Conservation (phyloP, 2,113 vertebrate species). For the Hipposideros armiger region DNA sequence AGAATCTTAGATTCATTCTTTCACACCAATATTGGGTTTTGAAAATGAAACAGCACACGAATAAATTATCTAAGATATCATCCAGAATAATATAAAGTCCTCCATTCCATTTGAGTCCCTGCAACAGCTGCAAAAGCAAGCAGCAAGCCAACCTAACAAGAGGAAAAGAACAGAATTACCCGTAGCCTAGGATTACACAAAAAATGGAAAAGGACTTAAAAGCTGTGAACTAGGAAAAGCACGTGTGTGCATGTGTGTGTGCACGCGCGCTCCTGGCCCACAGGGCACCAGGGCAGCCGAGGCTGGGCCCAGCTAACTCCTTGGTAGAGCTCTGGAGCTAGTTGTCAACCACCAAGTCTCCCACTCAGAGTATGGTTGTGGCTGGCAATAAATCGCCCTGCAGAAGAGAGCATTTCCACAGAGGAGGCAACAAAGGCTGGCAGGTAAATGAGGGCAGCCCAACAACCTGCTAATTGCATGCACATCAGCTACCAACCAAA, state of each 20-base stretch:
- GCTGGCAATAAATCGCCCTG: not conserved
- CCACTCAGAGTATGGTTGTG: not conserved
- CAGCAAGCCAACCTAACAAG: conserved; percentile 62
- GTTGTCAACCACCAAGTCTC: conserved; percentile 24
- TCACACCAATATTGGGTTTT: conserved; percentile 58
- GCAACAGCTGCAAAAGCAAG: conserved; percentile 67
- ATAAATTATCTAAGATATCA: conserved; percentile 56
- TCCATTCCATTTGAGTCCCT: conserved; percentile 52
- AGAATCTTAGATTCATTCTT: conserved; percentile 58
- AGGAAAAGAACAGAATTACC: conserved; percentile 50
- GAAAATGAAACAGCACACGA: not conserved
- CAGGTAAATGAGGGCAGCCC: not conserved
- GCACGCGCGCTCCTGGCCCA: not conserved
- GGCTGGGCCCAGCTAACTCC: not conserved
- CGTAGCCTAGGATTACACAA: conserved; percentile 44
- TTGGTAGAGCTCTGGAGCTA: conserved; percentile 52
- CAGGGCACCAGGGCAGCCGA: fast-evolving
- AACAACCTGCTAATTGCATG: not conserved
- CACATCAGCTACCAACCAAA: not conserved
- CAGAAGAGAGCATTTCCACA: not conserved
- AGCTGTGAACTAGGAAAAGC: conserved; percentile 32
- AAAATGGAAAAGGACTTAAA: conserved; percentile 10
- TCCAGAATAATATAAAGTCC: conserved; percentile 49
- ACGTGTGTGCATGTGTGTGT: not conserved
- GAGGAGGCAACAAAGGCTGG: not conserved